Base-by-base conservation (phyloP, 2,797 vertebrate species). In the Pogonophryne albipinna region DNA sequence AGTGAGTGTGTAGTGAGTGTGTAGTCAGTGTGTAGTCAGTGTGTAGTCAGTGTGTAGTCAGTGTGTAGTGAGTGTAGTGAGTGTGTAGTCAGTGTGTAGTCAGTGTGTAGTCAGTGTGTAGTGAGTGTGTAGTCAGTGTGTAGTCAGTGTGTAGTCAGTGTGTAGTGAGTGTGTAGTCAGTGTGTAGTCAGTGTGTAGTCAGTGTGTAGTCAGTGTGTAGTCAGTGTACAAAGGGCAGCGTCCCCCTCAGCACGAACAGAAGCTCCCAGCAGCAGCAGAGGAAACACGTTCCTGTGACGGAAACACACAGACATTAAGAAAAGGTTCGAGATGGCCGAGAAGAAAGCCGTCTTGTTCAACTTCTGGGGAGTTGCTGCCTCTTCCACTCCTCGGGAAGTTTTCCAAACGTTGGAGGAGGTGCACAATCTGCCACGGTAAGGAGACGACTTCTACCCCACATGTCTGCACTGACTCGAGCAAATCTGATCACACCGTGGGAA, bases 341-440 rank as follows among this genome's bases (percentile, higher is more conserved):
- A n/a, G 47, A n/a, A 90, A 73, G 89, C 84, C 0, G 78, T 92
- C 31, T 1, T 93, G 8, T 91, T 94, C 27, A 86, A 76, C 64
- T 81, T 94, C 27, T 91, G 92, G 93, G 93, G 92, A 14, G 83
- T 78, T 0, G 73, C 66, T 0, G 81, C 86, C 6, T 65, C 87
- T 0, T 56, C 81, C 20, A 50, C 68, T 13, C 85, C 61, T 0
- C 34, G 19, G 3, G 80, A 46, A 3, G 49, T 80, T 10, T 81
- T 85, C 34, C 47, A 59, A 17, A 75, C 74, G 50, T 27, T 85
- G 46, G 92, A 92, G 59, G 69, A 89, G 59, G 10, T 23, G 41
- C 57, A 84, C 17, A 53, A 58, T 0, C 67, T 91, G 42, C 71
- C 82, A 0, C 49, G 79, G 93, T 94, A 83, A 74, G 85, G 41